Evolutionary conservation across 2,113 vertebrate genomes (phyloP), one percentile per base, ranked within the genome.

Genomic region (Channa argus): DNA sequence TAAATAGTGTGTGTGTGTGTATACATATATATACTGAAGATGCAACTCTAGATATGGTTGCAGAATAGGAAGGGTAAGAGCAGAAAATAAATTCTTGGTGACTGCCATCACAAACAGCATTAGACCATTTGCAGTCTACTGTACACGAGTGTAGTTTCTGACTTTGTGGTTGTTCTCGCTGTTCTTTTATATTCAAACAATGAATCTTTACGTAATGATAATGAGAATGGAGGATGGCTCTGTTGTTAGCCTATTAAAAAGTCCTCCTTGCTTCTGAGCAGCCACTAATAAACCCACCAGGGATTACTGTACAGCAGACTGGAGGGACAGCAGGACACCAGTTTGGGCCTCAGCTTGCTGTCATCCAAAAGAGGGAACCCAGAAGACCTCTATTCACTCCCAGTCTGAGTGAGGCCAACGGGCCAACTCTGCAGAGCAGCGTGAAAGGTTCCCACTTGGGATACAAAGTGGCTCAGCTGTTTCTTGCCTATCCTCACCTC

Each of bases 391-490:
- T 78, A 75, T 84, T 85, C 80, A 85, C 50, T 54, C 55, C 49
- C 56, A 56, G 38, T 51, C 37, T 39, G 59, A 65, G 63, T 43
- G 79, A 74, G 74, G 74, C 82, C 65, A 51, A 55, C 58, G 51
- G 58, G 37, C 56, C 77, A 64, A 49, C 71, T 52, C 75, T 74
- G 44, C 2, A 2, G 68, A 89, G 53, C 78, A 77, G 80, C 64
- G 61, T 59, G 75, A 77, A 83, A 86, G 78, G 78, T 80, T 84
- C 83, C 71, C 79, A 81, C 72, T 80, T 45, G 83, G 89, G 87
- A 77, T 83, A 77, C 80, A 74, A 83, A 88, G 87, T 85, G 86
- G 65, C 85, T 89, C 87, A 89, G 89, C 90, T 86, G 86, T 86
- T 84, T 81, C 58, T 61, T 60, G 73, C 77, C 86, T 64, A 55